Percentiles rank a stretch among this genome's conserved stretches.
phyloP scores from a whole-genome alignment of 2,797 vertebrate species.

The Eupleurogrammus muticus region DNA sequence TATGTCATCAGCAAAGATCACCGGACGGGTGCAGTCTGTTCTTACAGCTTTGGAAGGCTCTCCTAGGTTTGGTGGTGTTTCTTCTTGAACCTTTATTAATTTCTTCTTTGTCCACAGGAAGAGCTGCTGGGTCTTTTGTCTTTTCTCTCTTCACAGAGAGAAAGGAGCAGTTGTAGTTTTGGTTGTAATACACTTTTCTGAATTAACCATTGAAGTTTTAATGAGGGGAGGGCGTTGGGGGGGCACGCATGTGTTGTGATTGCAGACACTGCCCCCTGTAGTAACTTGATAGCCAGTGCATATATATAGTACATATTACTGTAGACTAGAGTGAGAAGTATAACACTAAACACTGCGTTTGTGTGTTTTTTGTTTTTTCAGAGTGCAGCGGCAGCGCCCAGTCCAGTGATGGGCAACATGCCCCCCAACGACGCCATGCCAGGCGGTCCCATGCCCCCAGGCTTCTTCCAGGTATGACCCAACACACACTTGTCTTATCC shows the following conservation, averaged over 20 bases:
- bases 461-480: conserved; percentile 93
- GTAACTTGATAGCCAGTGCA: conserved; percentile 41
- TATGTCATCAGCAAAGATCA: background rate
- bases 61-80: conserved; percentile 8
- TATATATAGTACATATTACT: background rate
- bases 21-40: conserved; percentile 2
- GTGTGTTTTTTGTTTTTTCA: conserved; percentile 70
- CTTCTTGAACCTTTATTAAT: conserved; percentile 8
- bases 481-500: conserved; percentile 1
- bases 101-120: conserved; percentile 11
- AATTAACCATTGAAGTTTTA: conserved; percentile 47
- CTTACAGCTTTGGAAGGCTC: conserved; percentile 6
- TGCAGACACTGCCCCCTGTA: conserved; percentile 72
- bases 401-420: conserved; percentile 93
- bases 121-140: conserved; percentile 2
- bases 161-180: conserved; percentile 24
- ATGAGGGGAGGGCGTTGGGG: background rate
- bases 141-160: background rate
- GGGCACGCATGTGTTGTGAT: conserved; percentile 12
- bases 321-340: background rate
- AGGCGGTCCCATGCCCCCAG: conserved; percentile 89
- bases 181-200: conserved; percentile 30
- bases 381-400: conserved; percentile 89
- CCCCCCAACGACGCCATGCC: conserved; percentile 90
- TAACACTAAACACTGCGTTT: conserved; percentile 11